These are phyloP conservation scores for Ceratina calcarata DNA, from an alignment of 1,140 invertebrate genomes.

Conservation along the genomic window DNA sequence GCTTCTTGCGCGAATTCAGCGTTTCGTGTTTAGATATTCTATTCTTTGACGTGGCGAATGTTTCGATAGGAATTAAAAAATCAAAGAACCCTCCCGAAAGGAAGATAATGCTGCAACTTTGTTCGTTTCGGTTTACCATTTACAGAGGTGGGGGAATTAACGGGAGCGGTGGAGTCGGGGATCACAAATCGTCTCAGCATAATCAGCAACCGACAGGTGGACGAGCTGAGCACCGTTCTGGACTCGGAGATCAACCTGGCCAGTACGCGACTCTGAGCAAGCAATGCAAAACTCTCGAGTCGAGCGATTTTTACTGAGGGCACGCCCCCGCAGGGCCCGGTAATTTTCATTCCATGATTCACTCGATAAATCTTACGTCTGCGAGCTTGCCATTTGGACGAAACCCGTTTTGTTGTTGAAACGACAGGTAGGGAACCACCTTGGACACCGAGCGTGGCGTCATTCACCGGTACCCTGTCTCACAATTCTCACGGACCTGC, in stretches of 20 bases:
- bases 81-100: constrained; percentile 41
- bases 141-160: constrained; percentile 81
- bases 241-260: constrained; percentile 82
- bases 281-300: constrained; percentile 96
- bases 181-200: constrained; percentile 79
- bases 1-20: constrained; percentile 20
- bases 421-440: constrained; percentile 77
- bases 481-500: constrained; percentile 77
- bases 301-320: constrained; percentile 95
- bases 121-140: constrained; percentile 69
- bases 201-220: constrained; percentile 79
- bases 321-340: constrained; percentile 81
- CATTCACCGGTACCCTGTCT: constrained; percentile 77
- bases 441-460: constrained; percentile 78
- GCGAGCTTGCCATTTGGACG: not conserved
- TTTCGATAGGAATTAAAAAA: constrained; percentile 8
- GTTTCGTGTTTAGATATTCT: constrained; percentile 25
- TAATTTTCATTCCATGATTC: constrained; percentile 44
- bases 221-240: constrained; percentile 80
- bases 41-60: not conserved
- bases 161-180: constrained; percentile 75
- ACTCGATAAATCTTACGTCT: too few relatives aligned
- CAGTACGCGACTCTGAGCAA: constrained; percentile 95
- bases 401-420: not conserved
- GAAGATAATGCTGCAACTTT: constrained; percentile 76